phyloP scores from a whole-genome alignment of 2,797 vertebrate species.

The Hafferia zeledoni region DNA sequence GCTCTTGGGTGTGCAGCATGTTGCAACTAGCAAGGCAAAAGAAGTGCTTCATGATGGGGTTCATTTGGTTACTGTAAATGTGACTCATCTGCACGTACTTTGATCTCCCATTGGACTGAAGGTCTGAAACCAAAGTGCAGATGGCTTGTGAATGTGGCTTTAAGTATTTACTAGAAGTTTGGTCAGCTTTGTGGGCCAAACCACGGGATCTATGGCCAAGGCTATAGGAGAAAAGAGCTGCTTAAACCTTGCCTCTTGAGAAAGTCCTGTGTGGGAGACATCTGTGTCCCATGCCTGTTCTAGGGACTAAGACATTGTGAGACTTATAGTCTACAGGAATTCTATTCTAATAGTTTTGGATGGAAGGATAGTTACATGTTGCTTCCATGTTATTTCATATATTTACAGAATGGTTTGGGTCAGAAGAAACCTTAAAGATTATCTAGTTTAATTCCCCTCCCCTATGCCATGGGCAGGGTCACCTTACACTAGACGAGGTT shows the following conservation, averaged over 20 bases:
- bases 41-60: background rate
- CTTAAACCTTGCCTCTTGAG: background rate
- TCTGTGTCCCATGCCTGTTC: background rate
- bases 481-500: background rate
- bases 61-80: background rate
- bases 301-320: background rate
- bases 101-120: background rate
- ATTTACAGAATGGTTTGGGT: background rate
- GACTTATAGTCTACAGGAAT: background rate
- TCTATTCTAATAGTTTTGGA: background rate
- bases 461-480: no score
- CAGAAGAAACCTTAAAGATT: background rate
- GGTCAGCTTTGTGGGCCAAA: background rate
- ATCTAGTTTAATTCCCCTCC: background rate
- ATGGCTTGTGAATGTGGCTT: background rate
- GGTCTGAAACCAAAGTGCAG: background rate
- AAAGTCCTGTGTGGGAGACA: background rate
- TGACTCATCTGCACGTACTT: constrained; percentile 9
- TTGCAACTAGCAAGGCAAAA: background rate
- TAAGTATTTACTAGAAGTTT: background rate
- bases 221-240: background rate
- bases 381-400: background rate
- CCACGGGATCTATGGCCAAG: background rate
- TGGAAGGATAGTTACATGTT: background rate
- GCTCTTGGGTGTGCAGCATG: background rate